phyloP scores from a whole-genome alignment of 2,888 invertebrate genomes.

The Ceratothoa steindachneri region DNA sequence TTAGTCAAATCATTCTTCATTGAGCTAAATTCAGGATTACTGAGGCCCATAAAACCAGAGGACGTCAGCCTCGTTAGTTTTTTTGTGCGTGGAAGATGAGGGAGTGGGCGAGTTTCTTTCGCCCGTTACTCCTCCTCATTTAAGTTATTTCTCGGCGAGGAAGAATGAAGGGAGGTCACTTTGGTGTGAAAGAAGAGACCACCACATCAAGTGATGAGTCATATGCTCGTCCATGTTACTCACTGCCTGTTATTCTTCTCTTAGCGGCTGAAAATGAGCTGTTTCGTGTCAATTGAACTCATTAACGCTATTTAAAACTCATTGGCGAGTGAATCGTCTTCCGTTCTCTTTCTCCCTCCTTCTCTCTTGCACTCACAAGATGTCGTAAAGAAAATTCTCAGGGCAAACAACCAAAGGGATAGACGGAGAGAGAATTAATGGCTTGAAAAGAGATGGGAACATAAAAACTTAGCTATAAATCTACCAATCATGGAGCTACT shows the following conservation, averaged over 20 bases:
- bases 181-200: not conserved
- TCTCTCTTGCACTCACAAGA: too few relatives aligned
- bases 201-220: not conserved
- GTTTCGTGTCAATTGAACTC: not conserved
- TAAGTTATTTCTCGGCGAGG: too few relatives aligned
- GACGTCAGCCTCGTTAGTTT: not conserved
- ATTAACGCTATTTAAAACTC: not conserved
- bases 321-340: not conserved
- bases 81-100: too few relatives aligned
- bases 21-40: not conserved
- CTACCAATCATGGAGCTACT: not conserved
- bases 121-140: too few relatives aligned
- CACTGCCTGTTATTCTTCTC: too few relatives aligned
- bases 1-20: not conserved
- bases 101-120: too few relatives aligned
- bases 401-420: too few relatives aligned
- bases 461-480: not conserved
- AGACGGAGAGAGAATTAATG: not conserved
- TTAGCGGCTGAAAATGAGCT: not conserved
- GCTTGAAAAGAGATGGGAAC: not conserved
- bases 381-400: too few relatives aligned
- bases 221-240: too few relatives aligned
- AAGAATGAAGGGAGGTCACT: not conserved
- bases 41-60: not conserved
- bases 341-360: not conserved